These are phyloP conservation scores for Eupithecia exiguata DNA, from an alignment of 2,888 invertebrate genomes.

Conservation along the genomic window DNA sequence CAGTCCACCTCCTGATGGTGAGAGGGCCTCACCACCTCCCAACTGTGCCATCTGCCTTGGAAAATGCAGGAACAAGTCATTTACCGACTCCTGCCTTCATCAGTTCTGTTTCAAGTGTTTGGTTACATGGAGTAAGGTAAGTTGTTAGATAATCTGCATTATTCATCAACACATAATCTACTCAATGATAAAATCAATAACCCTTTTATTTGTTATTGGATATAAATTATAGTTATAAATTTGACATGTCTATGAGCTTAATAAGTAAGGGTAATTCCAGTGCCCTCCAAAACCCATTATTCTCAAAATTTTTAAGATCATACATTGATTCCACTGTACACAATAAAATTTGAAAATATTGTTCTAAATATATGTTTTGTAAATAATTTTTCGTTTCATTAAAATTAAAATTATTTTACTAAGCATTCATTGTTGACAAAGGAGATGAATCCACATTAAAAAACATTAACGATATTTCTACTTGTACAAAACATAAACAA, in stretches of 20 bases:
- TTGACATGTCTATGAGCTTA: neutral
- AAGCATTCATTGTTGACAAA: no score
- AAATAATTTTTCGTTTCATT: no score
- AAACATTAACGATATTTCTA: no score
- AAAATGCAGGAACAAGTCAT: constrained; percentile 93
- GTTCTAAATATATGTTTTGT: no score
- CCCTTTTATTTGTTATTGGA: neutral
- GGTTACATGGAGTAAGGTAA: constrained; percentile 95
- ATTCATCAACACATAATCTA: neutral
- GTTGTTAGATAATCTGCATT: constrained; percentile 23
- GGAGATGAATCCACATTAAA: no score
- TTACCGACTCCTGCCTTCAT: constrained; percentile 96
- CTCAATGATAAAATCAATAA: neutral
- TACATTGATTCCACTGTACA: no score
- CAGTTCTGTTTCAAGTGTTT: constrained; percentile 97
- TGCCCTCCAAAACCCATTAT: no score
- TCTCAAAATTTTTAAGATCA: no score
- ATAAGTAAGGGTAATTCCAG: no score
- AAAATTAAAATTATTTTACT: no score
- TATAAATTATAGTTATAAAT: neutral
- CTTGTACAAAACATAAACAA: no score
- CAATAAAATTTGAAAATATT: no score
- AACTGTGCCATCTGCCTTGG: constrained; percentile 97
- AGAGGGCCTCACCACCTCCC: constrained; percentile 88
- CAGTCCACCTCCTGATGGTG: constrained; percentile 70